phyloP scores from a whole-genome alignment of 2,113 vertebrate species.

The Chroicocephalus ridibundus region DNA sequence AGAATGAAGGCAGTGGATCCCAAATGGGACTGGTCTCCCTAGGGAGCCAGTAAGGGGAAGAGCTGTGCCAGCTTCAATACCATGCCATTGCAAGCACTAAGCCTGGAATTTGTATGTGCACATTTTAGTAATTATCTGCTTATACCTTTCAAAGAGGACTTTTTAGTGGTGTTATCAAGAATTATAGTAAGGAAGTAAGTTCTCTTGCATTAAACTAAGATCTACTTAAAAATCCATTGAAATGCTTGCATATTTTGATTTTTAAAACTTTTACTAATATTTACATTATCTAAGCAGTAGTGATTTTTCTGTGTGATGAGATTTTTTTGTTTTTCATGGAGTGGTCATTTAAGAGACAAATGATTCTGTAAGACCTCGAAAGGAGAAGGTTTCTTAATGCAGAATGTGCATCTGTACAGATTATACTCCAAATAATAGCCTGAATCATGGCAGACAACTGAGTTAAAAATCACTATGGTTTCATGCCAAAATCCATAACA shows the following conservation, averaged over 20 bases:
- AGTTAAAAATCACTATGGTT: constrained; percentile 22
- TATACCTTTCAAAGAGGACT: neutral
- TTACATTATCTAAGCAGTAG: neutral
- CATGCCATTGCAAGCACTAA: neutral
- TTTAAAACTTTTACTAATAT: neutral
- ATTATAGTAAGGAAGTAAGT: neutral
- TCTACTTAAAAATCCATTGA: neutral
- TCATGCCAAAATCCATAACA: constrained; percentile 22
- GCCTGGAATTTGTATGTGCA: neutral
- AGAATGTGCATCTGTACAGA: neutral
- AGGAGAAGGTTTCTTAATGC: neutral
- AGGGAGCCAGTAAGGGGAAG: neutral
- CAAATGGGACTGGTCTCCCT: neutral
- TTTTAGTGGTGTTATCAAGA: neutral
- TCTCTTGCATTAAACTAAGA: neutral
- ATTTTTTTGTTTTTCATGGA: neutral
- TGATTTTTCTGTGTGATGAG: neutral
- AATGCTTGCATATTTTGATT: neutral
- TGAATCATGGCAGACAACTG: neutral
- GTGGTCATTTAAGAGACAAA: neutral
- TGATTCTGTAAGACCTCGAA: neutral
- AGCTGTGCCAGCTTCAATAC: neutral
- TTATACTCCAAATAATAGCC: constrained; percentile 18
- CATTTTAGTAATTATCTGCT: neutral
- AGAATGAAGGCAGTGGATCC: neutral